A percentile compares a stretch with the other conserved stretches of the same genome.
These are phyloP conservation scores for Mesochorus sp. DNA, from an alignment of 2,888 invertebrate genomes.

Conservation along the genomic window DNA sequence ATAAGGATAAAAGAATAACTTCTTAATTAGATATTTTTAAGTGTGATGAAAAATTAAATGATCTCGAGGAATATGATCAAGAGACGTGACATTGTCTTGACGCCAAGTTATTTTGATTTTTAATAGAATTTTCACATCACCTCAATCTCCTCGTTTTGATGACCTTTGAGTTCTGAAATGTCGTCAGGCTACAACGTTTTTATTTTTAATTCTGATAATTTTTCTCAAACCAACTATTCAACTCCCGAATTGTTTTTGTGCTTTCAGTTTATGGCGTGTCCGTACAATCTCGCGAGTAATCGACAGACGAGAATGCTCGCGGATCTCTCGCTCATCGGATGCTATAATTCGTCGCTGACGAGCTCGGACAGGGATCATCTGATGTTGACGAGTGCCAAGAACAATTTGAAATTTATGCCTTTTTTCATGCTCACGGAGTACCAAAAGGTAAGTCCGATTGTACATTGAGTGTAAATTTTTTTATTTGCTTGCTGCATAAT, in stretches of 20 bases:
- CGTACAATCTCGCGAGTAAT: slow-evolving; percentile 97
- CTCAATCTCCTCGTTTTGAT: no score
- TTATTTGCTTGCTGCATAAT: not conserved
- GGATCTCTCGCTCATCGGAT: slow-evolving; percentile 96
- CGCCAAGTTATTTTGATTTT: no score
- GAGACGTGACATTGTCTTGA: no score
- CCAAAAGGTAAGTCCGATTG: slow-evolving; percentile 88
- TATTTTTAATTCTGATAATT: no score
- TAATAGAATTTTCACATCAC: no score
- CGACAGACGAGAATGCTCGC: slow-evolving; percentile 99
- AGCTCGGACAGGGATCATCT: slow-evolving; percentile 90
- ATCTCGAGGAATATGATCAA: no score
- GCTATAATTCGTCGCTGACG: slow-evolving; percentile 94
- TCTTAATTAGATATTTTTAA: no score
- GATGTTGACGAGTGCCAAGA: slow-evolving; percentile 97
- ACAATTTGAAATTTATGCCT: slow-evolving; percentile 96
- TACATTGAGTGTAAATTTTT: not conserved
- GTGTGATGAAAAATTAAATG: no score
- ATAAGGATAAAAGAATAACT: no score
- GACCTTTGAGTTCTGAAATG: no score
- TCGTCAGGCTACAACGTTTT: no score
- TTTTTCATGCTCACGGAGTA: slow-evolving; percentile 98
- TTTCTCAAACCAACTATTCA: no score
- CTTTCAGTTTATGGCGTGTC: slow-evolving; percentile 92
- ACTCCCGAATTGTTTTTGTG: not conserved